phyloP scores from a whole-genome alignment of 1,140 invertebrate species.

The Leptinotarsa defecta region DNA sequence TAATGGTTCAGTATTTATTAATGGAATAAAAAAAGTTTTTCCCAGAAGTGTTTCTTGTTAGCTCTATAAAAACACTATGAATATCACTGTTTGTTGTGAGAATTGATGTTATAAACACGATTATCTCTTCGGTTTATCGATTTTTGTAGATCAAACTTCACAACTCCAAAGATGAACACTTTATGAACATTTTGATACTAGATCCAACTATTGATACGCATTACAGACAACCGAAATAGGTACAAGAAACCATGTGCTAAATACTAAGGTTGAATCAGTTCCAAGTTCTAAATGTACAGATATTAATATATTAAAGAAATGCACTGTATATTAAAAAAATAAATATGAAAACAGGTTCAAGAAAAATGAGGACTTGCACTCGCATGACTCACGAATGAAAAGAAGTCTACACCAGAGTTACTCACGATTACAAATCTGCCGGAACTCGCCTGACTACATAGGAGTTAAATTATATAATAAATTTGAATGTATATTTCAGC shows the following conservation, averaged over 20 bases:
- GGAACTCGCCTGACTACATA: too few relatives aligned
- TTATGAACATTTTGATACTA: slow-evolving; percentile 13
- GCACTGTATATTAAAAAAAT: too few relatives aligned
- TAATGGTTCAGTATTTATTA: not conserved
- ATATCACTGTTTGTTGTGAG: not conserved
- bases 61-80: not conserved
- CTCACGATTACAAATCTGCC: too few relatives aligned
- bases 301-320: too few relatives aligned
- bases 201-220: not conserved
- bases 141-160: not conserved
- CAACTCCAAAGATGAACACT: slow-evolving; percentile 3
- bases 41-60: not conserved
- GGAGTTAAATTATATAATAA: too few relatives aligned
- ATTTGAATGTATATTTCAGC: too few relatives aligned
- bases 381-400: too few relatives aligned
- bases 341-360: too few relatives aligned
- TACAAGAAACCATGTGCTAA: not conserved
- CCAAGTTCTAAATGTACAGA: too few relatives aligned
- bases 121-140: not conserved
- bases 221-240: not conserved
- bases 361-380: too few relatives aligned
- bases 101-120: not conserved
- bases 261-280: too few relatives aligned
- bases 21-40: not conserved
- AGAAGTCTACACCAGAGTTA: too few relatives aligned